Evolutionary conservation across 1,140 invertebrate species (phyloP), one percentile per base, ranked within the genome.

Genomic region (Brachystomella parvula): DNA sequence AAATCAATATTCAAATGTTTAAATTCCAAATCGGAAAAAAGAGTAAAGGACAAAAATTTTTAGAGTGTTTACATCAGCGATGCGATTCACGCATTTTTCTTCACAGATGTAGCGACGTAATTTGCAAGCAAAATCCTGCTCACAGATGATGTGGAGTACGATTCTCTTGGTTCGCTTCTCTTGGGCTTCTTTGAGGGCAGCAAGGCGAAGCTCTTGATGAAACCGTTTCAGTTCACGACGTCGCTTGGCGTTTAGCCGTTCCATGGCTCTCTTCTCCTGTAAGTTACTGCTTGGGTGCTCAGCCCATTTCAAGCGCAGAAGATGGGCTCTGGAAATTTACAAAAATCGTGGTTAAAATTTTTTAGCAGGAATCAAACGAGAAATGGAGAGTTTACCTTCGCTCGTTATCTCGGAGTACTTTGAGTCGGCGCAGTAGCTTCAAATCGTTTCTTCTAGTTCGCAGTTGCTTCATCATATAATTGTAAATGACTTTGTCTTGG

Each of bases 21-120:
- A 12, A 35, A 17, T 47, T 15, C 17, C 3, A 62, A 12, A 62
- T 9, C 44, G 12, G 9, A 12, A 12, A 57, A 61, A 61, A 30
- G 28, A 24, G 29, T 12, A 28, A 12, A 30, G 12, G 24, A 26
- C 17, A 19, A 64, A 47, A 28, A 58, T 28, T 15, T 15, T 28
- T 24, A 28, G 17, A 61, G 39, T 44, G 9, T 21, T 63, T 59
- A 67, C 66, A 59, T 67, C 61, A n/a, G 65, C 61, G 31, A 63
- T 2, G n/a, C 9, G 24, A 47, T 63, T 63, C 17, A 67, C 24
- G 28, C 31, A 30, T 53, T 63, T 67, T 58, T 67, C 61, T n/a
- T 28, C 29, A 19, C 39, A 32, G 3, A 58, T 26, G 33, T 56
- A 33, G 6, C 19, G 17, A 12, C 53, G 6, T 9, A 67, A 31